Conservation (phyloP, 2,888 invertebrate genomes). For the Ischnus inquisitorius region DNA sequence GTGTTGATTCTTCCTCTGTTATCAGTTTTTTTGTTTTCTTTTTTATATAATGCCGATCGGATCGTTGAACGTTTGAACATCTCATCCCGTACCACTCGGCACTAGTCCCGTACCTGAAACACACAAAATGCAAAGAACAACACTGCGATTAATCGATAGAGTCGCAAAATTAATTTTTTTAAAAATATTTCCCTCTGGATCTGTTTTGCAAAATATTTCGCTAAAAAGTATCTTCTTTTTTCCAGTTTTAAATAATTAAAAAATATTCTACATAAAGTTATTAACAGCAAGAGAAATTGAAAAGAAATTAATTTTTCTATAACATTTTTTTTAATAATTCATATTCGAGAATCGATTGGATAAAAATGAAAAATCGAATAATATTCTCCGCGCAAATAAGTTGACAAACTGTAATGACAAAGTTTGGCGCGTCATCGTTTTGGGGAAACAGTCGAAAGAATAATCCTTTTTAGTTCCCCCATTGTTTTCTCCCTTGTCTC, state of each 20-base stretch:
- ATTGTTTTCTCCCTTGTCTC: conserved; percentile 12
- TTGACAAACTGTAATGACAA: conserved; percentile 63
- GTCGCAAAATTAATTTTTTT: too few species aligned
- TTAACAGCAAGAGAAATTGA: not conserved
- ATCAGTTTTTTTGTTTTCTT: conserved; percentile 28
- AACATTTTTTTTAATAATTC: not conserved
- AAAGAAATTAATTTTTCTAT: not conserved
- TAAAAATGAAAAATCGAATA: not conserved
- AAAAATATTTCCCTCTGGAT: too few species aligned
- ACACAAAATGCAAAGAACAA: conserved; percentile 55
- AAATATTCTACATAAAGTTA: not conserved
- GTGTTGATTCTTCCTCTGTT: conserved; percentile 38
- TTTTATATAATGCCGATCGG: conserved; percentile 32
- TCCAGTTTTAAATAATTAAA: not conserved
- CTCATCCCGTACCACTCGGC: conserved; percentile 77
- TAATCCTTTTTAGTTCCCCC: conserved; percentile 56
- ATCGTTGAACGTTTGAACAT: conserved; percentile 1
- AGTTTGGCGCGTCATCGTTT: conserved; percentile 21
- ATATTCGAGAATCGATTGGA: not conserved
- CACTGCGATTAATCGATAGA: not conserved
- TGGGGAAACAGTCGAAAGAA: conserved; percentile 25
- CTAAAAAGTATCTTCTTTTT: not conserved
- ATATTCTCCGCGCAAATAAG: not conserved
- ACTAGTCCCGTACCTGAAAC: conserved; percentile 81
- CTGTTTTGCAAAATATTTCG: too few species aligned